Percentiles rank a stretch among this genome's conserved stretches.
These are phyloP conservation scores for Zaprionus camerounensis DNA, from an alignment of 1,140 invertebrate species.

Conservation along the genomic window DNA sequence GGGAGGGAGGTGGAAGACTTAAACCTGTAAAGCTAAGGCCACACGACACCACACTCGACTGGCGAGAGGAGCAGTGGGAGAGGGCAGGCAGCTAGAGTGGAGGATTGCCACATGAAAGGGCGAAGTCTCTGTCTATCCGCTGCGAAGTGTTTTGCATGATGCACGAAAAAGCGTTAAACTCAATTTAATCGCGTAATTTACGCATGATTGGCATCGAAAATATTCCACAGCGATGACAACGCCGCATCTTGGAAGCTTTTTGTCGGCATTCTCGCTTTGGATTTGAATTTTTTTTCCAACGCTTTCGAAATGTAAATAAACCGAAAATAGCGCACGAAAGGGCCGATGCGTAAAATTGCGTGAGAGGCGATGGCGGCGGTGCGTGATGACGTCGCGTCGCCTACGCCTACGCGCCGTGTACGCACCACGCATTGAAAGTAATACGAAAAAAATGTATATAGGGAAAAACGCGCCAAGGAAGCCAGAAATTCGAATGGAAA, in stretches of 20 bases:
- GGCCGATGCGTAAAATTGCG: slow-evolving; percentile 36
- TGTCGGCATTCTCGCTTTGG: slow-evolving; percentile 14
- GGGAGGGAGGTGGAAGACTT: background rate
- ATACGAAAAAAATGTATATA: background rate
- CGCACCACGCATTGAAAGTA: slow-evolving; percentile 44
- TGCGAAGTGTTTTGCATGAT: slow-evolving; percentile 58
- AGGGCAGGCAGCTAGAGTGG: background rate
- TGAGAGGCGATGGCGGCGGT: slow-evolving; percentile 12
- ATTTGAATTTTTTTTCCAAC: slow-evolving; percentile 19
- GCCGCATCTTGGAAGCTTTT: slow-evolving; percentile 38
- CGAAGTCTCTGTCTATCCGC: slow-evolving; percentile 8
- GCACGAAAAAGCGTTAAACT: slow-evolving; percentile 72
- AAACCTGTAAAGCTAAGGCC: slow-evolving; percentile 60
- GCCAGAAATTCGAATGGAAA: slow-evolving; percentile 25
- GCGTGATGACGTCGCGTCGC: slow-evolving; percentile 71
- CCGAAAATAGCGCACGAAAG: slow-evolving; percentile 61
- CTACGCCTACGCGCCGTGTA: slow-evolving; percentile 51
- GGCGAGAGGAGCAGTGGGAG: background rate
- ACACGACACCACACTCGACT: slow-evolving; percentile 8
- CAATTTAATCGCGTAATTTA: slow-evolving; percentile 82
- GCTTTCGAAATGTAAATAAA: slow-evolving; percentile 81
- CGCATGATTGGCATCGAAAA: slow-evolving; percentile 79
- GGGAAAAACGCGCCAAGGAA: slow-evolving; percentile 48
- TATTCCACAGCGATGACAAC: slow-evolving; percentile 40
- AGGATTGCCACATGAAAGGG: background rate